Percentiles rank a stretch among this genome's conserved stretches.
phyloP scores from a whole-genome alignment of 2,113 vertebrate species.

The Ceuthmochares aereus region DNA sequence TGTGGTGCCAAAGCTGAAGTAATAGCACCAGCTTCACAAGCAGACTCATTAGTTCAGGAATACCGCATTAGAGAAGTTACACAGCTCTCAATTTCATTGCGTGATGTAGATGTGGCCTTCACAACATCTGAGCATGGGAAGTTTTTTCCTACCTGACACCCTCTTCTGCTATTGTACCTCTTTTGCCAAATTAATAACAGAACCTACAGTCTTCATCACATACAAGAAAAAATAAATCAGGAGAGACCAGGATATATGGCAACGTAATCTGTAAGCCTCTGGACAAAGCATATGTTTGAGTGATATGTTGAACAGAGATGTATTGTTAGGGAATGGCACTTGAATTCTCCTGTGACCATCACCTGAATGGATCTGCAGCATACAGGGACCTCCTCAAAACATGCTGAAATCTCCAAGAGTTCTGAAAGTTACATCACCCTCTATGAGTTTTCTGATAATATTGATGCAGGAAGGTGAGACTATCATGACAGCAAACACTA shows the following conservation, averaged over 20 bases:
- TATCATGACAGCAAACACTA: neutral
- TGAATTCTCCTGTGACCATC: neutral
- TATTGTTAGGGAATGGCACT: neutral
- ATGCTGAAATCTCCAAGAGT: neutral
- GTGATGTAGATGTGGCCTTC: neutral
- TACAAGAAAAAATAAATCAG: neutral
- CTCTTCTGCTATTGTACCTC: neutral
- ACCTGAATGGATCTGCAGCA: neutral
- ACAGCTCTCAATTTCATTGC: neutral
- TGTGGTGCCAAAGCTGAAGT: neutral
- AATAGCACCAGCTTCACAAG: neutral
- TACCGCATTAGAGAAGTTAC: neutral
- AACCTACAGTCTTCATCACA: neutral
- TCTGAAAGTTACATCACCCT: neutral
- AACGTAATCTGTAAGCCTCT: neutral
- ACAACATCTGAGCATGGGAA: accelerated
- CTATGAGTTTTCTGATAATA: neutral
- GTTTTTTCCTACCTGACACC: neutral
- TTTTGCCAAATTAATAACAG: neutral
- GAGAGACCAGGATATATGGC: neutral
- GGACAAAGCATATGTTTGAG: neutral
- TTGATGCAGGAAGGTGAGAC: neutral
- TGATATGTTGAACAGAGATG: neutral
- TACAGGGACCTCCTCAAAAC: neutral
- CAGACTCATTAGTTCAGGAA: neutral